phyloP scores from a whole-genome alignment of 1,140 invertebrate species.

The Panonychus citri region DNA sequence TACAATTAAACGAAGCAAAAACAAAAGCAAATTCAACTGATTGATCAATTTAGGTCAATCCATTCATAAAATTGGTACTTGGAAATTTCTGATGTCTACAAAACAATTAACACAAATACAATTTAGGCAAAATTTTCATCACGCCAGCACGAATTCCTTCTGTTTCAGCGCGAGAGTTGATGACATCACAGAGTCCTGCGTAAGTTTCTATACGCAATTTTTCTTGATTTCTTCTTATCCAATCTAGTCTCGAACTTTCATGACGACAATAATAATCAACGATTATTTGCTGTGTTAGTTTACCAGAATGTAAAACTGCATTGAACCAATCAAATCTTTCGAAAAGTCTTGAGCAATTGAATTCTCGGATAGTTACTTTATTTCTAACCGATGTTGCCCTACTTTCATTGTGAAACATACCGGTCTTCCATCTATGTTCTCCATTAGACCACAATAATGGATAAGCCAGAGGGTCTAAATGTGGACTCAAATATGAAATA shows the following conservation, averaged over 20 bases:
- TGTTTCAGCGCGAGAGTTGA: background rate
- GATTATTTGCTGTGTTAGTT: slow-evolving; percentile 13
- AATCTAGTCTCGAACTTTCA: slow-evolving; percentile 5
- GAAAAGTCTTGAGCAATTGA: background rate
- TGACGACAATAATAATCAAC: slow-evolving; percentile 11
- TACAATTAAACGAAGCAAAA: no score
- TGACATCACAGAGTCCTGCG: slow-evolving; percentile 6
- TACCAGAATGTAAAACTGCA: slow-evolving; percentile 13
- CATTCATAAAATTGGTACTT: no score
- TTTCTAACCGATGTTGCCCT: background rate
- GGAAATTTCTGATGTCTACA: no score
- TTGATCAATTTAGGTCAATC: no score
- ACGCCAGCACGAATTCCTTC: no score
- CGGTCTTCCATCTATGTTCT: slow-evolving; percentile 4
- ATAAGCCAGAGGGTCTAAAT: slow-evolving; percentile 15
- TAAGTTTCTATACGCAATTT: slow-evolving; percentile 11
- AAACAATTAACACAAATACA: no score
- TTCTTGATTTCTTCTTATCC: slow-evolving; percentile 5
- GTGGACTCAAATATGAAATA: no score
- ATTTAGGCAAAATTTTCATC: background rate
- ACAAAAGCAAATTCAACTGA: no score
- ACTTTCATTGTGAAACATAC: background rate
- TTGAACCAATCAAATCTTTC: slow-evolving; percentile 6
- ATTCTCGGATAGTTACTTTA: background rate
- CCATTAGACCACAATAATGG: slow-evolving; percentile 12